Conservation (phyloP, 1,140 invertebrate species). For the Andricus grossulariae region DNA sequence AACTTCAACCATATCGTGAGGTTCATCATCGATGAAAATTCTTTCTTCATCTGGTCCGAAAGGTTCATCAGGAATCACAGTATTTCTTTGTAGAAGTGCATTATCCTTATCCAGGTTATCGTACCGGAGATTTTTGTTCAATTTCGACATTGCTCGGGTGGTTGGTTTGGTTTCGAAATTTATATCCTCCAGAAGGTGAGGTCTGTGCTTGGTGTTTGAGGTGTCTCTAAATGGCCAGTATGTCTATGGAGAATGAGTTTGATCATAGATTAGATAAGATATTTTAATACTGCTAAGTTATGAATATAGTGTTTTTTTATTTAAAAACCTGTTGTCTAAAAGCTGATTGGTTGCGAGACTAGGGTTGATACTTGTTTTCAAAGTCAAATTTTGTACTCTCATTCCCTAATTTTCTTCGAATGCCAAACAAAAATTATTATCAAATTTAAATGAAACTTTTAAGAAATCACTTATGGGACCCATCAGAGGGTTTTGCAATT, state of each 20-base stretch:
- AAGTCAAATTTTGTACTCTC: too few species aligned
- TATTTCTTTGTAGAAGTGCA: conserved; percentile 61
- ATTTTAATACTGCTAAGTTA: neutral
- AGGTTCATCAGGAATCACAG: conserved; percentile 67
- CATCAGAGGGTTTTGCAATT: too few species aligned
- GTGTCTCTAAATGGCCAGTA: conserved; percentile 73
- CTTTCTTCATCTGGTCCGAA: conserved; percentile 71
- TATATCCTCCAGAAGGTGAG: conserved; percentile 45
- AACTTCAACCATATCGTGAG: conserved; percentile 45
- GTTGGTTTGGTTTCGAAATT: conserved; percentile 40
- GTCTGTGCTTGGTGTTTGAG: conserved; percentile 52
- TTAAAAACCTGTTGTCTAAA: too few species aligned
- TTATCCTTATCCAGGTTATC: conserved; percentile 60
- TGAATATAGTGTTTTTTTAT: too few species aligned
- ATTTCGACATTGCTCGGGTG: conserved; percentile 47
- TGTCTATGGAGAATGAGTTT: conserved; percentile 57
- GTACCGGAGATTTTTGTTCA: conserved; percentile 51
- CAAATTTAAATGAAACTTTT: too few species aligned
- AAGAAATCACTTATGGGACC: too few species aligned
- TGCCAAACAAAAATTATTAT: too few species aligned
- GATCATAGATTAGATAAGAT: neutral
- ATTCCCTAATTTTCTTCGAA: too few species aligned
- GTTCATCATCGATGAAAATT: conserved; percentile 70
- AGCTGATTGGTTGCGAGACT: too few species aligned
- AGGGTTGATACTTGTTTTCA: too few species aligned